Base-by-base conservation (phyloP, 2,113 vertebrate species). In the Microcebus griseorufus region DNA sequence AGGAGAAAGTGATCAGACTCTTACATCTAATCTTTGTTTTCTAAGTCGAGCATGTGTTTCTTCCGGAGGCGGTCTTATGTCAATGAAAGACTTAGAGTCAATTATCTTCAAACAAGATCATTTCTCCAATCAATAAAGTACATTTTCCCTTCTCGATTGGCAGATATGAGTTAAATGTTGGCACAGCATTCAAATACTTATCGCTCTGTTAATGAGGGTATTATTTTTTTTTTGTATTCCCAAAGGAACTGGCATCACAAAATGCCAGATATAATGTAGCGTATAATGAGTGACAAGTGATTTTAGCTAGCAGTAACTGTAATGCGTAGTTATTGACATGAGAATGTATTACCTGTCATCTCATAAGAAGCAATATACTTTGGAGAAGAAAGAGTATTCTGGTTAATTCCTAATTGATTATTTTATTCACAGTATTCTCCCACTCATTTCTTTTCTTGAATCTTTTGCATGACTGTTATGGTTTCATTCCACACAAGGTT, bases 61-160 rank as follows among this genome's bases (percentile, higher is more conserved):
- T 98, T 97, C 93, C 6, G 0, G 95, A 94, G 87, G 87, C 78
- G 73, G 70, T 93, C 85, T 94, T 96, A 84, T 92, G 92, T 96
- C 93, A 95, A 29, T 86, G 90, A 94, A 92, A 94, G 72, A 85
- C 72, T 67, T 62, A 95, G 9, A 96, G 72, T 97, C 88, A 85
- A 95, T 87, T 96, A 60, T 81, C 73, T 96, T 95, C 93, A 93
- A 91, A 79, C 67, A 93, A 95, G 79, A 96, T 82, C 64, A 76
- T 75, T 97, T 88, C 55, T 95, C 34, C 73, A 64, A 72, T 97
- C 94, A 92, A 95, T 84, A 96, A n/a, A 53, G 73, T 97, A 27
- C 97, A 86, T 95, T 98, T 98, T 97, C 18, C 48, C 37, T 88
- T 82, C 93, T 97, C 11, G 3, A 76, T 94, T 97, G 96, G 37